Conservation (phyloP, 2,888 invertebrate species). For the Pseudococcus longispinus region DNA sequence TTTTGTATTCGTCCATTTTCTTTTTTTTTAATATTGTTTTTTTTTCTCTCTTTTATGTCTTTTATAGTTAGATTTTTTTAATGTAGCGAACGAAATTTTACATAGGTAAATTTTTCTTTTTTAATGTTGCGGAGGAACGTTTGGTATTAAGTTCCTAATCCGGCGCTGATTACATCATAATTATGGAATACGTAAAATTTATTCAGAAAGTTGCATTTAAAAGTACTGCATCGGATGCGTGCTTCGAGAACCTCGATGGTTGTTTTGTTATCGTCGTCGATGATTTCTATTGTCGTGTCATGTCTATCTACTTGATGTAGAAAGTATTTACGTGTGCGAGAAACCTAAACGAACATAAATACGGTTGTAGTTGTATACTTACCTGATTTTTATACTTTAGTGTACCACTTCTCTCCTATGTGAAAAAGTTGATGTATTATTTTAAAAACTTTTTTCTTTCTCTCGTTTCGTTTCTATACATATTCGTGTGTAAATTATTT, state of each 20-base stretch:
- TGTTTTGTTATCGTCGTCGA: neutral
- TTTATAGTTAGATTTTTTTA: slow-evolving; percentile 27
- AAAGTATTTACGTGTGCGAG: neutral
- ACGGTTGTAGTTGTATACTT: slow-evolving; percentile 24
- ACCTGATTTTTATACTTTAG: slow-evolving; percentile 30
- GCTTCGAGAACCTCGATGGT: neutral
- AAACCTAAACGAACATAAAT: slow-evolving; percentile 21
- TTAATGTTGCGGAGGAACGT: slow-evolving; percentile 20
- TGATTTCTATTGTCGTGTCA: neutral
- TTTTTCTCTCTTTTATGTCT: slow-evolving; percentile 46
- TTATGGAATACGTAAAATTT: neutral
- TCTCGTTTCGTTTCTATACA: slow-evolving; percentile 5
- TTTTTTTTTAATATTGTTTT: slow-evolving; percentile 32
- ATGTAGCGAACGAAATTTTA: slow-evolving; percentile 30
- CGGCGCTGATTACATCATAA: neutral
- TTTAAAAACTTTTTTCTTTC: neutral
- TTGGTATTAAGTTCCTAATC: slow-evolving; percentile 42
- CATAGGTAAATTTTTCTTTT: slow-evolving; percentile 27
- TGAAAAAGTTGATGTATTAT: slow-evolving; percentile 9
- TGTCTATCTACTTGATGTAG: neutral
- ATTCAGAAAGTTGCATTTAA: slow-evolving; percentile 34
- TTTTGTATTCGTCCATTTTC: slow-evolving; percentile 47
- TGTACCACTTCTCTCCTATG: slow-evolving; percentile 24
- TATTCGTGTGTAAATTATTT: slow-evolving; percentile 46
- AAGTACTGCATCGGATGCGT: neutral